A percentile compares a stretch with the other conserved stretches of the same genome.
Evolutionary conservation across 2,797 vertebrate genomes (phyloP).

Genomic region (Microctenopoma steveboyesi): DNA sequence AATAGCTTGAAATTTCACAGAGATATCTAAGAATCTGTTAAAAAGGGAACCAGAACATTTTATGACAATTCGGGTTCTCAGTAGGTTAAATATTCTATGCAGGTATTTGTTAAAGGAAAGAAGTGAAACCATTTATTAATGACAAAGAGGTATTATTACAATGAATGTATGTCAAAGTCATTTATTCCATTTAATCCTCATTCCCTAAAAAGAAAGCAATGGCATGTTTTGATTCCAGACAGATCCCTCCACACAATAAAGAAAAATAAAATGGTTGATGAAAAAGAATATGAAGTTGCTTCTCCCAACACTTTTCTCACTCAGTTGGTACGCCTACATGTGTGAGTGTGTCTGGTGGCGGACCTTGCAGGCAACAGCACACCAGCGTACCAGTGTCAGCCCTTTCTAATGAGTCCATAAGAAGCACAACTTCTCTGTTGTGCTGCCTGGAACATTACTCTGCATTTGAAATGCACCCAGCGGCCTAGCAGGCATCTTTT

Average conservation of each 20-base stretch:
- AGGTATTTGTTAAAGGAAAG: slow-evolving; percentile 10
- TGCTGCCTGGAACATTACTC: slow-evolving; percentile 80
- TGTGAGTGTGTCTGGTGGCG: slow-evolving; percentile 58
- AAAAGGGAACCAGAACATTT: not conserved
- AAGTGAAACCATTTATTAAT: slow-evolving; percentile 12
- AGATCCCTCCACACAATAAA: slow-evolving; percentile 18
- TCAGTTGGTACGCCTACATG: slow-evolving; percentile 45
- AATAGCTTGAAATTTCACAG: too few relatives aligned
- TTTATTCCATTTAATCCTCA: not conserved
- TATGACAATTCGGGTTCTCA: slow-evolving; percentile 1
- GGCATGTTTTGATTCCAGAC: slow-evolving; percentile 37
- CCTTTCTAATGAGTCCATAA: slow-evolving; percentile 79
- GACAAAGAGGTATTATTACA: not conserved
- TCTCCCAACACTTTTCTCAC: slow-evolving; percentile 39
- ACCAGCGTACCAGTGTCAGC: slow-evolving; percentile 66
- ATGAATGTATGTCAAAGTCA: not conserved
- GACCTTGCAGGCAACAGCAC: slow-evolving; percentile 67
- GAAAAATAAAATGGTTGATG: slow-evolving; percentile 35
- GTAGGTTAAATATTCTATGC: slow-evolving; percentile 5
- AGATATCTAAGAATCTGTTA: too few relatives aligned
- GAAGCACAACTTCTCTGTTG: slow-evolving; percentile 78
- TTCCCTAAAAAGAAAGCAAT: slow-evolving; percentile 36
- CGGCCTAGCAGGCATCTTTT: slow-evolving; percentile 78
- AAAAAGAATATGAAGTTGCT: slow-evolving; percentile 47
- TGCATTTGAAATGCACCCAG: slow-evolving; percentile 80